These are phyloP conservation scores for Melanargia galathea DNA, from an alignment of 2,888 invertebrate genomes.

Conservation along the genomic window DNA sequence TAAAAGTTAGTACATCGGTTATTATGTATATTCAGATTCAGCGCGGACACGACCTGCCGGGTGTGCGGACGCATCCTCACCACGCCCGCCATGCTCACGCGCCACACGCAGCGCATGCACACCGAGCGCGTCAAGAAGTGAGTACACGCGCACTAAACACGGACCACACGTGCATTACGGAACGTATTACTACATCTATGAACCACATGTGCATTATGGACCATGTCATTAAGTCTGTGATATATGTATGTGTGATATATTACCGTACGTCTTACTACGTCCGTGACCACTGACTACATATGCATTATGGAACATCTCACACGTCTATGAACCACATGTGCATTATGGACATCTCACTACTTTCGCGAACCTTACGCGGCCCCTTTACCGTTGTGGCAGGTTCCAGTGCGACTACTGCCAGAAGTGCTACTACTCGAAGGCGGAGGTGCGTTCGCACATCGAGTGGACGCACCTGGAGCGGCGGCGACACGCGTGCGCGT, in stretches of 20 bases:
- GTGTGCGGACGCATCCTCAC: slow-evolving; percentile 51
- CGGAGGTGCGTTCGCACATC: slow-evolving; percentile 59
- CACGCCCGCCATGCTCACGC: slow-evolving; percentile 50
- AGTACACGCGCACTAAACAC: slow-evolving; percentile 27
- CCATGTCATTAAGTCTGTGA: no score
- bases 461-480: slow-evolving; percentile 53
- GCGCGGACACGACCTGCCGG: slow-evolving; percentile 43
- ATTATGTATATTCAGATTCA: background rate
- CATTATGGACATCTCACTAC: no score
- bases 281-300: no score
- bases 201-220: no score
- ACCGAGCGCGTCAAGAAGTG: slow-evolving; percentile 54
- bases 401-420: slow-evolving; percentile 59
- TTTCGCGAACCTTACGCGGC: no score
- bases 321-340: no score
- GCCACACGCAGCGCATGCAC: slow-evolving; percentile 56
- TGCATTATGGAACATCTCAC: no score
- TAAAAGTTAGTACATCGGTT: no score
- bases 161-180: no score
- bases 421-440: slow-evolving; percentile 55
- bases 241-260: no score
- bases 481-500: slow-evolving; percentile 50
- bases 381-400: slow-evolving; percentile 36
- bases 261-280: no score
- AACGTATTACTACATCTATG: no score